Conservation (phyloP, 2,797 vertebrate genomes). For the Bradypodion ventrale region DNA sequence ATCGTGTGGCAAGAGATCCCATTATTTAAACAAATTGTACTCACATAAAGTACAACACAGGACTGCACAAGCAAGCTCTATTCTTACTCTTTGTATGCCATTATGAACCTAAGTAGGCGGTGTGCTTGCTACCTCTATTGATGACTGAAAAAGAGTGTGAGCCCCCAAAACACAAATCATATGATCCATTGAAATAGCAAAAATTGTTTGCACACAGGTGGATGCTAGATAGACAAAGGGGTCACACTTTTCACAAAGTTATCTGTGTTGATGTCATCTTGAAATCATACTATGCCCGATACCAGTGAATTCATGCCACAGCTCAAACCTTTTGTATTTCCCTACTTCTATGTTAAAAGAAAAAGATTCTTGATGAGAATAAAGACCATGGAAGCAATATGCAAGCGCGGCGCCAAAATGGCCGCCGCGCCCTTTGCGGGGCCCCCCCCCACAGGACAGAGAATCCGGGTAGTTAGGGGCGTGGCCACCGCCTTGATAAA, state of each 20-base stretch:
- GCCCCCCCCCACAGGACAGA: too few relatives aligned
- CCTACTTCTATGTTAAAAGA: background rate
- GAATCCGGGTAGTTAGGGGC: too few relatives aligned
- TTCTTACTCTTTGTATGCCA: conserved; percentile 44
- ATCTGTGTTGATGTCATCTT: background rate
- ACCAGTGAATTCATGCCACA: rapidly evolving
- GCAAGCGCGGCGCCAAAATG: too few relatives aligned
- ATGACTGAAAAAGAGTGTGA: background rate
- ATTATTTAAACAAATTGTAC: conserved; percentile 41
- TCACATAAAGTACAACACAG: background rate
- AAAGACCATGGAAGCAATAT: rapidly evolving
- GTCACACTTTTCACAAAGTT: background rate
- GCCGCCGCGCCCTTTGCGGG: too few relatives aligned
- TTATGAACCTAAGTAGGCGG: conserved; percentile 51
- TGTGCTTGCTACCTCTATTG: conserved; percentile 24
- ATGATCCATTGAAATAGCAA: background rate
- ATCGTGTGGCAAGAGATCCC: conserved; percentile 36
- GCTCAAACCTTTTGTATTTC: background rate
- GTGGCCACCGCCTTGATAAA: too few relatives aligned
- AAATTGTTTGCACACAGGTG: conserved; percentile 5
- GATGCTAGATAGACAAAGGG: background rate
- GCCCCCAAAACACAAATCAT: conserved; percentile 38
- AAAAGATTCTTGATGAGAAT: background rate
- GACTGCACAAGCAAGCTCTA: conserved; percentile 48
- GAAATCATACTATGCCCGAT: background rate